Evolutionary conservation across 2,888 invertebrate species (phyloP), one percentile per base, ranked within the genome.

Genomic region (Lutraria lutraria): DNA sequence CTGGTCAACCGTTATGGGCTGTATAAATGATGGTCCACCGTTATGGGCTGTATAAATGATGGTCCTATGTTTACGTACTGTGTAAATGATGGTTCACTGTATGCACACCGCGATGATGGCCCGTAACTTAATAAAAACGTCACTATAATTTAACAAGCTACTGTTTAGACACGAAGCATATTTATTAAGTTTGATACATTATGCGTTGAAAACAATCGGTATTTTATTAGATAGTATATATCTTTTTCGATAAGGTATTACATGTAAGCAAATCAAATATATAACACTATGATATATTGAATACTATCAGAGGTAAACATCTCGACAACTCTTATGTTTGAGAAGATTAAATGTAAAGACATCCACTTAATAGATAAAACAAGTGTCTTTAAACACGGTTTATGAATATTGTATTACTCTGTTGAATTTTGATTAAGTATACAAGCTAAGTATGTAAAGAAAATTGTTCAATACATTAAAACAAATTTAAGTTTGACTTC

Each of bases 331-430:
- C 56, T 29, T 79, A 80, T 85, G 85, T 56, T 52, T 79, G 79
- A 56, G 16, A 25, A 63, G 82, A 52, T 81, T 83, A 53, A 56
- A 53, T 84, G 82, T 88, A 81, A 76, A 80, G 81, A 34, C 88
- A 85, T 63, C 81, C 85, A 85, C 85, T 85, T 82, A 43, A 43
- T 21, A 81, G 88, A 88, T 88, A 88, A 88, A 84, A 88, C 85
- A 88, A 88, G 88, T 88, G 80, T 60, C 85, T 85, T 81, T 88
- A 76, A 25, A n/a, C 76, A 31, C 72, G 76, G 31, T 76, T 0
- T 76, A 31, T 34, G 76, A 76, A 31, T 76, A 76, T 76, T 76
- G 2, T 76, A 76, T 76, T 76, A 76, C 76, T 13, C 31, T 31
- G 76, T 31, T 34, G 76, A 76, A 76, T 76, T 76, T 76, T 76